Conservation (phyloP, 1,140 invertebrate genomes). For the Calliphora vicina region DNA sequence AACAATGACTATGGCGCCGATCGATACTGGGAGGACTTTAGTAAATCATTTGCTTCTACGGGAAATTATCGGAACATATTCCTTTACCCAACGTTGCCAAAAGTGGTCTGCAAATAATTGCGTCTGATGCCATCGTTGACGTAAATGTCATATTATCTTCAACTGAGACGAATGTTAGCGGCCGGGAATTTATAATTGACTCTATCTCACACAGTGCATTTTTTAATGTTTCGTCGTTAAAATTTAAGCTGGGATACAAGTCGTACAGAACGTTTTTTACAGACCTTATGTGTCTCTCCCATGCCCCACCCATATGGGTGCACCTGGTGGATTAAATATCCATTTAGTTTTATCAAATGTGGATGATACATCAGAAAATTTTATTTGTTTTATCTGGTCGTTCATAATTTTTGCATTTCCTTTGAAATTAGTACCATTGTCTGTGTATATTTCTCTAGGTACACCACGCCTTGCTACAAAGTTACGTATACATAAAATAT, state of each 20-base stretch:
- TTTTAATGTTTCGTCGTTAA: too few species aligned
- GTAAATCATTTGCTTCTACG: background rate
- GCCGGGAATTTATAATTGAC: too few species aligned
- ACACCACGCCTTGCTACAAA: background rate
- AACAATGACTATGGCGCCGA: background rate
- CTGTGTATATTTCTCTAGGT: conserved; percentile 18
- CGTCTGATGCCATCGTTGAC: background rate
- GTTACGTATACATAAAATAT: conserved; percentile 36
- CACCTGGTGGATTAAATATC: conserved; percentile 47
- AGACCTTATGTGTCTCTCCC: conserved; percentile 45
- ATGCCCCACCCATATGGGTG: conserved; percentile 50
- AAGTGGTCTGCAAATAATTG: background rate
- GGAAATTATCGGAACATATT: background rate
- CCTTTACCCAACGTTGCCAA: conserved; percentile 3
- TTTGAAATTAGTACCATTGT: conserved; percentile 37
- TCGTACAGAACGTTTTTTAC: conserved; percentile 42
- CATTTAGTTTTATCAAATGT: conserved; percentile 32
- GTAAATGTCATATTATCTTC: background rate
- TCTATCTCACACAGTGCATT: too few species aligned
- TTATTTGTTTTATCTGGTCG: background rate
- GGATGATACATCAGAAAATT: background rate
- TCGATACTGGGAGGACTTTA: background rate
- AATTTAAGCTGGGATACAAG: too few species aligned
- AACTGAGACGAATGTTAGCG: background rate
- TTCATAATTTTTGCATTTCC: background rate